phyloP scores from a whole-genome alignment of 2,888 invertebrate species.

The Timandra comae region DNA sequence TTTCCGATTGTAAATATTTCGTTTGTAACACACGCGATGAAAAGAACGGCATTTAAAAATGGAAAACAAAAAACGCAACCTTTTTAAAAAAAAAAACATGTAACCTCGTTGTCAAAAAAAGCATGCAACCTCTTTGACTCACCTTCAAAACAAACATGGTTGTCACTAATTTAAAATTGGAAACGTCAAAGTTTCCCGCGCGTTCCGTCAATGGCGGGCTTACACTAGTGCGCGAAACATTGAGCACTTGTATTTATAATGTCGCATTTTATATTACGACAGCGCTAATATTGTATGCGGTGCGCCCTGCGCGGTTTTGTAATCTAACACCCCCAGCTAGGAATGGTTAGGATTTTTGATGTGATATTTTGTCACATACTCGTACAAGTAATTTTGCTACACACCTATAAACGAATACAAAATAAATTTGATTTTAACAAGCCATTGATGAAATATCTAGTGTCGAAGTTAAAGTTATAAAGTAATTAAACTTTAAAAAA shows the following conservation, averaged over 20 bases:
- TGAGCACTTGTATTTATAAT: constrained; percentile 69
- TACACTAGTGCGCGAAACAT: constrained; percentile 37
- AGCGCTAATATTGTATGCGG: constrained; percentile 63
- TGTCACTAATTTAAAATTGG: constrained; percentile 24
- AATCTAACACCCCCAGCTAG: constrained; percentile 59
- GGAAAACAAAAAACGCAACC: not conserved
- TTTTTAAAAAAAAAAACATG: not conserved
- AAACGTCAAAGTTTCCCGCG: constrained; percentile 65
- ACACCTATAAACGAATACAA: too few species aligned
- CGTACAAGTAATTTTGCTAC: too few species aligned
- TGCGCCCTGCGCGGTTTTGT: constrained; percentile 56
- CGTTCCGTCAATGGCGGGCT: constrained; percentile 44
- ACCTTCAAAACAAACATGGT: constrained; percentile 70
- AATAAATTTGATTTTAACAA: too few species aligned
- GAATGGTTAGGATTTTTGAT: too few species aligned
- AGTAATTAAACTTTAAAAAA: too few species aligned
- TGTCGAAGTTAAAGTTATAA: too few species aligned
- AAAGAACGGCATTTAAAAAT: too few species aligned
- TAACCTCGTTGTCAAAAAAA: not conserved
- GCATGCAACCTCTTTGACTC: constrained; percentile 26
- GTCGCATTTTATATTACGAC: constrained; percentile 59
- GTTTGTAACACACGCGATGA: too few species aligned
- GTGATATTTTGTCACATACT: too few species aligned
- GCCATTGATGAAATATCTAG: too few species aligned
- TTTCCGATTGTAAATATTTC: too few species aligned